Evolutionary conservation across 2,888 invertebrate species (phyloP).

Genomic region (Eristalis intricaria): DNA sequence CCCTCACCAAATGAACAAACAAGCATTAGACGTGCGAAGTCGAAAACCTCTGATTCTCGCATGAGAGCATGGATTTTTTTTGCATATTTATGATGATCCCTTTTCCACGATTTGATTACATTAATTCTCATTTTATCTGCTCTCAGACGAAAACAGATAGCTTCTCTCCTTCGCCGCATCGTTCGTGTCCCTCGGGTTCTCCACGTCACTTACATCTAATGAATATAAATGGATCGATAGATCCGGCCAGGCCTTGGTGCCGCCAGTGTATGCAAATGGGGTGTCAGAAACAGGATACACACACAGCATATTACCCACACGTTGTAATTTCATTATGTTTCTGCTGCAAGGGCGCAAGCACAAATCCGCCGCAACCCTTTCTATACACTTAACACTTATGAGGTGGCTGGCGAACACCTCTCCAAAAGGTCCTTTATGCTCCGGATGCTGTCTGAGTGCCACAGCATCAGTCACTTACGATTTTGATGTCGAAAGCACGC

Average conservation of each 20-base stretch:
- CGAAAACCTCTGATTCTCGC: not conserved
- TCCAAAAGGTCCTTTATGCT: not conserved
- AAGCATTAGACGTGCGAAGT: not conserved
- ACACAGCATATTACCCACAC: slow-evolving; percentile 2
- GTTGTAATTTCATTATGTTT: slow-evolving; percentile 41
- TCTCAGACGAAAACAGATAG: not conserved
- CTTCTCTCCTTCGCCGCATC: not conserved
- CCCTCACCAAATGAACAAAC: not conserved
- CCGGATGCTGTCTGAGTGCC: slow-evolving; percentile 42
- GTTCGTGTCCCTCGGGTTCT: not conserved
- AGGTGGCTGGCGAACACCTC: slow-evolving; percentile 20
- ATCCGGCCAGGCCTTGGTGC: not conserved
- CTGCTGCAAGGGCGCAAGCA: slow-evolving; percentile 18
- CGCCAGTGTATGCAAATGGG: not conserved
- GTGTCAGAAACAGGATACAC: slow-evolving; percentile 2
- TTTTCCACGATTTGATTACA: not conserved
- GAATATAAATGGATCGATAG: slow-evolving; percentile 1
- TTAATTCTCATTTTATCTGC: not conserved
- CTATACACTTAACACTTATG: slow-evolving; percentile 8
- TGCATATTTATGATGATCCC: not conserved
- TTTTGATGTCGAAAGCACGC: slow-evolving; percentile 45
- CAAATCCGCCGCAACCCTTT: not conserved
- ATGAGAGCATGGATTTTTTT: not conserved
- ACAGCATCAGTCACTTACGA: slow-evolving; percentile 36
- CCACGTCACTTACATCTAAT: not conserved